A percentile compares a stretch with the other conserved stretches of the same genome.
phyloP scores from a whole-genome alignment of 2,113 vertebrate species.

The Aviceda subcristata region DNA sequence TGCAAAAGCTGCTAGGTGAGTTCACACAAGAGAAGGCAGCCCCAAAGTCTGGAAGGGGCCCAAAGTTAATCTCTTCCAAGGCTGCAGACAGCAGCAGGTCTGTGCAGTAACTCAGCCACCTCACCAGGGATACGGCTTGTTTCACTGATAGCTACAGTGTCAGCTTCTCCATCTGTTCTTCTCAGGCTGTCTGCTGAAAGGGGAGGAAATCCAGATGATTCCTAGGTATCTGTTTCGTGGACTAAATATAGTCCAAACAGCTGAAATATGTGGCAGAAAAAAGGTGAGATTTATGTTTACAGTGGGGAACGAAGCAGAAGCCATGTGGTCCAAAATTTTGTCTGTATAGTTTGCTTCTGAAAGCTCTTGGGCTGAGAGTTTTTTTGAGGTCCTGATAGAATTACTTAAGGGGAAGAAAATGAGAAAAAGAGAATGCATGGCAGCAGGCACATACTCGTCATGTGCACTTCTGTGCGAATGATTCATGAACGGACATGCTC shows the following conservation, averaged over 20 bases:
- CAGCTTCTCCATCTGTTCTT: neutral
- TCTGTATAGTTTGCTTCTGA: neutral
- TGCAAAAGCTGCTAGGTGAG: slow-evolving; percentile 96
- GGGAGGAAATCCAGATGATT: neutral
- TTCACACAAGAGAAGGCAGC: accelerated
- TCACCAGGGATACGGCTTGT: neutral
- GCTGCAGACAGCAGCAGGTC: neutral
- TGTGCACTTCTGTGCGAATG: neutral
- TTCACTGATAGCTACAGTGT: neutral
- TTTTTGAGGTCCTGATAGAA: neutral
- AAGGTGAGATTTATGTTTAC: neutral
- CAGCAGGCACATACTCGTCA: neutral
- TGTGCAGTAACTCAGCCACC: neutral
- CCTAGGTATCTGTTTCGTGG: neutral
- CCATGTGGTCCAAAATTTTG: neutral
- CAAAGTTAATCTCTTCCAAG: neutral
- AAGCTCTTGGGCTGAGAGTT: neutral
- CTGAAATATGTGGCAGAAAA: neutral
- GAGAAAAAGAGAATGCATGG: neutral
- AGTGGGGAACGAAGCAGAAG: neutral
- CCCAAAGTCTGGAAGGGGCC: neutral
- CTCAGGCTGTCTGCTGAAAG: neutral
- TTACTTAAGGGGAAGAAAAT: neutral
- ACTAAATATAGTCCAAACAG: neutral
- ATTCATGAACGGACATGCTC: neutral